These are phyloP conservation scores for Cydia pomonella DNA, from an alignment of 1,140 invertebrate genomes.

Conservation along the genomic window DNA sequence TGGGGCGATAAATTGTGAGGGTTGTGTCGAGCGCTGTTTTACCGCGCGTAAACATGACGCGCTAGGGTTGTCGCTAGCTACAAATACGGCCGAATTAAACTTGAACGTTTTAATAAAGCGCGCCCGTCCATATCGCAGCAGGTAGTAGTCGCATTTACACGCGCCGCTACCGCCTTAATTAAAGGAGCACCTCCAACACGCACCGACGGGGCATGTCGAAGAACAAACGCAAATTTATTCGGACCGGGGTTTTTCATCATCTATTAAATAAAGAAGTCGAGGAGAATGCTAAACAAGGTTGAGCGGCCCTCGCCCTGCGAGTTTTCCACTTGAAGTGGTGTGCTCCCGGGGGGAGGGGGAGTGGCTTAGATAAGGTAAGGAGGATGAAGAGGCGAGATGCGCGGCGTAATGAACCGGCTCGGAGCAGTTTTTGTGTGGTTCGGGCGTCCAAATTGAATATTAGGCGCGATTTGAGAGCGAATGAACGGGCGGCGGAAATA, in stretches of 20 bases:
- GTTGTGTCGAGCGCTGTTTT: conserved; percentile 58
- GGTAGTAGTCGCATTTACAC: conserved; percentile 62
- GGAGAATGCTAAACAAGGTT: conserved; percentile 79
- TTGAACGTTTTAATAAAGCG: conserved; percentile 66
- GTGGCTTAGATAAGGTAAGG: conserved; percentile 78
- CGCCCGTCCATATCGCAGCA: conserved; percentile 53
- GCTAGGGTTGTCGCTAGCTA: conserved; percentile 57
- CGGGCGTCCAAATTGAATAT: conserved; percentile 77
- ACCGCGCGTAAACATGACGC: conserved; percentile 63
- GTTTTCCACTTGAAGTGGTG: conserved; percentile 76
- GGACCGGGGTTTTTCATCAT: conserved; percentile 72
- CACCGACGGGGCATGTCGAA: conserved; percentile 63
- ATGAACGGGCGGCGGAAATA: conserved; percentile 72
- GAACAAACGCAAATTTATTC: conserved; percentile 75
- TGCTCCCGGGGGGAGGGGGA: conserved; percentile 52
- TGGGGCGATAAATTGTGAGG: conserved; percentile 76
- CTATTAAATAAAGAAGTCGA: conserved; percentile 79
- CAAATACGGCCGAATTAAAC: conserved; percentile 51
- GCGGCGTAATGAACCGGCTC: conserved; percentile 77
- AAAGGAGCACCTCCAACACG: conserved; percentile 62
- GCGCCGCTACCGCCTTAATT: conserved; percentile 65
- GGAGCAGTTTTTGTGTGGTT: conserved; percentile 78
- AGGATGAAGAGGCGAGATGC: conserved; percentile 77
- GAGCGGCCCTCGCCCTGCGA: conserved; percentile 74
- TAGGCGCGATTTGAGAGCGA: conserved; percentile 76